phyloP scores from a whole-genome alignment of 1,140 invertebrate genomes.

The Drosophila burlai region DNA sequence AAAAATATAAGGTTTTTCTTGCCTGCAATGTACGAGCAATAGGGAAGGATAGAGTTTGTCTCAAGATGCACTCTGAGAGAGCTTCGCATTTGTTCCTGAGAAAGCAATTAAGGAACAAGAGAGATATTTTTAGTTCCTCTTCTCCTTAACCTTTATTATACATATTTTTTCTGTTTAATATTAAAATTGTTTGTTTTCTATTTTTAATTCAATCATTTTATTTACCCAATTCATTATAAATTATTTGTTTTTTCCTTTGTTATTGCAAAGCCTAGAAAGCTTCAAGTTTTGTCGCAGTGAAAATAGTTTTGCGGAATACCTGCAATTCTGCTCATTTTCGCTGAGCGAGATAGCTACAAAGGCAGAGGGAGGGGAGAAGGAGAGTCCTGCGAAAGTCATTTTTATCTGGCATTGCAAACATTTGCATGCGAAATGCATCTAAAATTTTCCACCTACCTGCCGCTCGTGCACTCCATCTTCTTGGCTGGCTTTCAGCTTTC shows the following conservation, averaged over 20 bases:
- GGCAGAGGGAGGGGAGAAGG: background rate
- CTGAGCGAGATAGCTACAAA: slow-evolving; percentile 7
- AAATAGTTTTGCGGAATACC: slow-evolving; percentile 45
- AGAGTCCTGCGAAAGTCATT: slow-evolving; percentile 55
- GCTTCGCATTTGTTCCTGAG: no score
- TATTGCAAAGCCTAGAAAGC: slow-evolving; percentile 4
- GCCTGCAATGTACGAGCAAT: no score
- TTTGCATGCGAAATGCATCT: slow-evolving; percentile 79
- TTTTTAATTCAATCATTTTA: background rate
- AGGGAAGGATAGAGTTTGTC: no score
- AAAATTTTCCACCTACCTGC: slow-evolving; percentile 59
- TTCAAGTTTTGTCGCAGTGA: slow-evolving; percentile 23
- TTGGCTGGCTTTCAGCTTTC: slow-evolving; percentile 26
- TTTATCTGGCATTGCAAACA: slow-evolving; percentile 75
- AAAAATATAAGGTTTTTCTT: background rate
- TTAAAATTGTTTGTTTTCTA: background rate
- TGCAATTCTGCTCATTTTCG: slow-evolving; percentile 35
- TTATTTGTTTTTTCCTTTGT: background rate
- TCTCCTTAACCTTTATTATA: no score
- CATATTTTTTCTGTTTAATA: background rate
- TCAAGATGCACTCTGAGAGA: no score
- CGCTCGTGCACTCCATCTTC: slow-evolving; percentile 34
- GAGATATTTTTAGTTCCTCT: no score
- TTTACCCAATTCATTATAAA: background rate
- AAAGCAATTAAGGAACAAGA: no score